These are phyloP conservation scores for Rhabditophanes sp. DNA, from an alignment of 2,888 invertebrate species.

Conservation along the genomic window DNA sequence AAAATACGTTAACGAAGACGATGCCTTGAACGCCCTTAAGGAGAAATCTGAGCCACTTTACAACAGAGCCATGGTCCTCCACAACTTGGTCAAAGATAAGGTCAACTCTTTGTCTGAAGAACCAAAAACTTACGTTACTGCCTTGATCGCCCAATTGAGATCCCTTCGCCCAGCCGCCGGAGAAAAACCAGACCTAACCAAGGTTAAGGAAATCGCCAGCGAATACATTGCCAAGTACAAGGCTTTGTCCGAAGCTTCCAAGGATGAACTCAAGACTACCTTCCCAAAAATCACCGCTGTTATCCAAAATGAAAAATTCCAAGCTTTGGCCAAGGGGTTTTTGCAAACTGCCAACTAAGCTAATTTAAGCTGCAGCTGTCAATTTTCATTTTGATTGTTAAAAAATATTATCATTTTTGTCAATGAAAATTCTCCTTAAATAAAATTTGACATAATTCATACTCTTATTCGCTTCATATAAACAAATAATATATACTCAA, in stretches of 20 bases:
- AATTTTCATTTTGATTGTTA: too few species aligned
- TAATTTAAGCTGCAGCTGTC: too few species aligned
- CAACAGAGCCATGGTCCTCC: constrained; percentile 12
- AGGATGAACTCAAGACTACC: constrained; percentile 21
- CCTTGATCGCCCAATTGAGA: constrained; percentile 26
- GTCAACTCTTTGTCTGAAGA: constrained; percentile 26
- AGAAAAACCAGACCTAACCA: constrained; percentile 28
- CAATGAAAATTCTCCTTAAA: too few species aligned
- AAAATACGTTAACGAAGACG: constrained; percentile 16
- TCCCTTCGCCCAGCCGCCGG: constrained; percentile 27
- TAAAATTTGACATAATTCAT: too few species aligned
- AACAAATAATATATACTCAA: too few species aligned
- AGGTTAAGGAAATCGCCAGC: constrained; percentile 17
- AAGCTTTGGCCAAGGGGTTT: too few species aligned
- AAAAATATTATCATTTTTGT: too few species aligned
- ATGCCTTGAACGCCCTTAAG: constrained; percentile 32
- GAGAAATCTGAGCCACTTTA: constrained; percentile 23
- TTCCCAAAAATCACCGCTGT: constrained; percentile 38
- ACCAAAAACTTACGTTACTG: constrained; percentile 33
- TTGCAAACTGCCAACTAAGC: too few species aligned
- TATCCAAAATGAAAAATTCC: constrained; percentile 22
- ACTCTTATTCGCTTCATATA: too few species aligned
- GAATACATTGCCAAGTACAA: constrained; percentile 20
- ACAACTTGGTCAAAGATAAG: constrained; percentile 21
- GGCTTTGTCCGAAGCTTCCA: constrained; percentile 25